phyloP scores from a whole-genome alignment of 2,888 invertebrate genomes.

The Leptopilina syphax region DNA sequence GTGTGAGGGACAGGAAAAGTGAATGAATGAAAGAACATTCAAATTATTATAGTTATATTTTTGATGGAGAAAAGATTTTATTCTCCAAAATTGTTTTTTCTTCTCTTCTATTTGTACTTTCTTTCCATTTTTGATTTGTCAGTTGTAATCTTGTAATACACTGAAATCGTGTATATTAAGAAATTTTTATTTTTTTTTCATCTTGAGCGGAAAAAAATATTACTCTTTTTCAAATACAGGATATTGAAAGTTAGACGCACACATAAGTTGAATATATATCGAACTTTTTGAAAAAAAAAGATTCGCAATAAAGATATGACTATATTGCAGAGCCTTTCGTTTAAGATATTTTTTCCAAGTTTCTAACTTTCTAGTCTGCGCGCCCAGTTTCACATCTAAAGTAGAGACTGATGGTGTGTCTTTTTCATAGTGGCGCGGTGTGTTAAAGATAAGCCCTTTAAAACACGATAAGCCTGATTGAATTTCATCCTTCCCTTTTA shows the following conservation, averaged over 20 bases:
- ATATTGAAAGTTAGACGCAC: slow-evolving; percentile 1
- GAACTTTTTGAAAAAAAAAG: slow-evolving; percentile 11
- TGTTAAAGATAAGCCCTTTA: slow-evolving; percentile 18
- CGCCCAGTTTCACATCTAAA: slow-evolving; percentile 1
- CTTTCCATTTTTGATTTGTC: neutral
- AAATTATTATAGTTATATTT: too few species aligned
- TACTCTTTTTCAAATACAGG: neutral
- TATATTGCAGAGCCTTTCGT: slow-evolving; percentile 16
- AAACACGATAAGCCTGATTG: slow-evolving; percentile 27
- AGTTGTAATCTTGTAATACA: neutral
- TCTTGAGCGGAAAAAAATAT: slow-evolving; percentile 1
- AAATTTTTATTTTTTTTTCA: too few species aligned
- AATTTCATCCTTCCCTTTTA: slow-evolving; percentile 19
- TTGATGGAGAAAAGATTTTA: too few species aligned
- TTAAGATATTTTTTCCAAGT: slow-evolving; percentile 23
- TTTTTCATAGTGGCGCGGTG: slow-evolving; percentile 14
- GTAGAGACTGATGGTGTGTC: slow-evolving; percentile 18
- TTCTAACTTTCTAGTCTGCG: slow-evolving; percentile 9
- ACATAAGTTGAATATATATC: slow-evolving; percentile 6
- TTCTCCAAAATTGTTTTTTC: too few species aligned
- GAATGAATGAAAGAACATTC: too few species aligned
- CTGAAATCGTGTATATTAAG: neutral
- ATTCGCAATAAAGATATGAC: slow-evolving; percentile 27
- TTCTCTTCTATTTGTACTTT: too few species aligned
- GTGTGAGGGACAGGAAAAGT: too few species aligned